Evolutionary conservation across 2,888 invertebrate genomes (phyloP).

Genomic region (Horisme vitalbata): DNA sequence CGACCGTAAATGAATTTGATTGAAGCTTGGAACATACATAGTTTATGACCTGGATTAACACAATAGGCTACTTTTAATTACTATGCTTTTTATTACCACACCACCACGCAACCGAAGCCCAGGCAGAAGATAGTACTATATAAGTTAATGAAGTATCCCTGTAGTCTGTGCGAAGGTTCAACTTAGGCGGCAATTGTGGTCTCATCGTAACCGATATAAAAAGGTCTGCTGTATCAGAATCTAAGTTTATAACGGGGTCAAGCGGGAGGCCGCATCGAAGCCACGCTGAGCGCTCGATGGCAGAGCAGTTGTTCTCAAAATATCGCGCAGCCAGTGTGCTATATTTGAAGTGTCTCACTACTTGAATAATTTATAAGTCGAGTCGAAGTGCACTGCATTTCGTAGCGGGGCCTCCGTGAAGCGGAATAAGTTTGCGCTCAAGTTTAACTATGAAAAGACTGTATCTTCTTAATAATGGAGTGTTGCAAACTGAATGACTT

Average conservation of each 20-base stretch:
- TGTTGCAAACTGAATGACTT: constrained; percentile 17
- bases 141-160: not conserved
- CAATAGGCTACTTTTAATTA: not conserved
- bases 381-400: constrained; percentile 71
- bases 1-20: too few species aligned
- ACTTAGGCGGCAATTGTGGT: constrained; percentile 9
- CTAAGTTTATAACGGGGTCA: constrained; percentile 51
- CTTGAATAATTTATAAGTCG: constrained; percentile 80
- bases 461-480: constrained; percentile 28
- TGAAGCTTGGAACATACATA: too few species aligned
- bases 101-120: too few species aligned
- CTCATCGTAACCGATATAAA: constrained; percentile 21
- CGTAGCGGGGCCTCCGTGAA: constrained; percentile 59
- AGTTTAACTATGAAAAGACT: constrained; percentile 41
- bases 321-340: constrained; percentile 68
- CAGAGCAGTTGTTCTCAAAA: constrained; percentile 66
- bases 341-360: constrained; percentile 78
- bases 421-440: constrained; percentile 54
- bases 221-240: constrained; percentile 28
- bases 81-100: too few species aligned
- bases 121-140: too few species aligned
- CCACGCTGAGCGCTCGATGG: constrained; percentile 32
- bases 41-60: too few species aligned
- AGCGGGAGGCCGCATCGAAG: constrained; percentile 45
- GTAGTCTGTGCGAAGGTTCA: constrained; percentile 1